Evolutionary conservation across 2,797 vertebrate genomes (phyloP).

Genomic region (Poeciliopsis infans): DNA sequence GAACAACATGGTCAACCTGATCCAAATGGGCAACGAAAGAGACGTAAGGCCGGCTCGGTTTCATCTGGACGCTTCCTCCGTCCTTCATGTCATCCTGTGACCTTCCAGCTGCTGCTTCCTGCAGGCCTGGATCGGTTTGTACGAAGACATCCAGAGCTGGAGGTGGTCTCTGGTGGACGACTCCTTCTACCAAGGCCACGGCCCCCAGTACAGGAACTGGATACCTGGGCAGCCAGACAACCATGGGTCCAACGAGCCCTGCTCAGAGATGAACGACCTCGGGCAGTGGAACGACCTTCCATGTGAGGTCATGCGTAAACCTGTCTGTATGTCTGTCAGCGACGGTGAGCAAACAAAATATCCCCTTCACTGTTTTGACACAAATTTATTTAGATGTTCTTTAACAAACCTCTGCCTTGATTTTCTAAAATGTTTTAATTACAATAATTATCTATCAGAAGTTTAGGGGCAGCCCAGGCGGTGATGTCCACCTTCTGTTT

Average conservation of each 20-base stretch:
- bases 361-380: not conserved
- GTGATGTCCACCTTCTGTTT: not conserved
- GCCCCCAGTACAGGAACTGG: not conserved
- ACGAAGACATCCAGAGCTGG: constrained; percentile 4
- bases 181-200: not conserved
- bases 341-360: not conserved
- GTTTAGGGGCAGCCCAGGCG: no score
- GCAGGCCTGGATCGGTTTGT: constrained; percentile 8
- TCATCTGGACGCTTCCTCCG: not conserved
- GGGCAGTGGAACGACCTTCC: not conserved
- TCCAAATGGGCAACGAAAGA: not conserved
- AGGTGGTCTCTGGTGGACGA: not conserved
- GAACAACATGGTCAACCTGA: not conserved
- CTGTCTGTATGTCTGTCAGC: not conserved
- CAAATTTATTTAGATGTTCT: not conserved
- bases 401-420: not conserved
- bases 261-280: not conserved
- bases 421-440: not conserved
- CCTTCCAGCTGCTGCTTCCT: not conserved
- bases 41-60: not conserved
- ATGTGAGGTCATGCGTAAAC: not conserved
- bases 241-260: accelerated
- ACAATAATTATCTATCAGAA: not conserved
- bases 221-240: not conserved
- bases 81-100: not conserved